Conservation (phyloP, 2,797 vertebrate genomes). For the Allobates femoralis region DNA sequence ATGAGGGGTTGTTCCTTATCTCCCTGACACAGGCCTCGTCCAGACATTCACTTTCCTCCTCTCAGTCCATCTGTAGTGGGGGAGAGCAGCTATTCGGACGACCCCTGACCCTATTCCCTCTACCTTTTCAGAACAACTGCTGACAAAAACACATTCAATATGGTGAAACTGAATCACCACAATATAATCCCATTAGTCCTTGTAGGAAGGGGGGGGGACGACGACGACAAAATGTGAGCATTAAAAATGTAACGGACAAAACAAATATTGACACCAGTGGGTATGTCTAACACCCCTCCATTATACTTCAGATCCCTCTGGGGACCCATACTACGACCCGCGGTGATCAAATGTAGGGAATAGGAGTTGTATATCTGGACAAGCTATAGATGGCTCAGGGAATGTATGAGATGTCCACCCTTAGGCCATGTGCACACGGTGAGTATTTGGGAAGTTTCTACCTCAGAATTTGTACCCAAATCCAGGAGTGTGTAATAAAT, state of each 20-base stretch:
- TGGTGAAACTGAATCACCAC: background rate
- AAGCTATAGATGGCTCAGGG: background rate
- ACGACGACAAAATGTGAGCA: background rate
- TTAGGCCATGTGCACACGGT: too few species aligned
- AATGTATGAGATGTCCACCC: background rate
- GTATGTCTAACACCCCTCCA: background rate
- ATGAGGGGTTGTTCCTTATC: conserved; percentile 60
- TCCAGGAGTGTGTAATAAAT: too few species aligned
- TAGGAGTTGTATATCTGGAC: background rate
- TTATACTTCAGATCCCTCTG: too few species aligned
- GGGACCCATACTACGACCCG: background rate
- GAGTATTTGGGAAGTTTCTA: too few species aligned
- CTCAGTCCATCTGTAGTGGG: conserved; percentile 30
- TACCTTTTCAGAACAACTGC: conserved; percentile 38
- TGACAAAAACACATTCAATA: background rate
- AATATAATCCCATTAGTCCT: conserved; percentile 20
- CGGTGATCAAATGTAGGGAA: background rate
- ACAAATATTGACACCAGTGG: conserved; percentile 12
- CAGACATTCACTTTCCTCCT: conserved; percentile 41
- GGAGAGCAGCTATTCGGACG: conserved; percentile 5
- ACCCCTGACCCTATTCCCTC: conserved; percentile 30
- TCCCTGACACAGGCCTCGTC: conserved; percentile 45
- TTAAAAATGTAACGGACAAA: background rate
- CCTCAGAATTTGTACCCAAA: too few species aligned
- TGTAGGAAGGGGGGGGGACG: background rate